Evolutionary conservation across 2,797 vertebrate genomes (phyloP), one percentile per base, ranked within the genome.

Genomic region (Hozukius guyotensis): DNA sequence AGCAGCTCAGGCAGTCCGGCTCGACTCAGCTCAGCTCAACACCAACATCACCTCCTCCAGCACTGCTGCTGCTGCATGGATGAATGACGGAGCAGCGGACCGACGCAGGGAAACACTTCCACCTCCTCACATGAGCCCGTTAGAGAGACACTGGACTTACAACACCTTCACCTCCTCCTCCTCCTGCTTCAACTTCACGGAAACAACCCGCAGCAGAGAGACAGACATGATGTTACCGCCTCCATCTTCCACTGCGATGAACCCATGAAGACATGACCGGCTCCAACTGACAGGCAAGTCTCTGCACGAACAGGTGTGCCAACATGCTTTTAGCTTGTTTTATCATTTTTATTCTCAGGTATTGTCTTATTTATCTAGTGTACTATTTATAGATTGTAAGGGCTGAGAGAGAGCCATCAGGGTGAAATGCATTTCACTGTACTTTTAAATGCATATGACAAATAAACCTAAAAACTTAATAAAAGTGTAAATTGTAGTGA

Each of bases 211-310:
- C 46, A 46, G 61, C 29, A 1, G 0, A 18, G 42, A 46, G 42
- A 16, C n/a, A 18, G 67, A 24, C 72, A 69, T 80, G 89, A 90
- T 76, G 84, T 42, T 78, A 60, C 82, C 80, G 84, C 84, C 78
- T 89, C 86, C 90, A 91, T 82, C 87, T 86, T 82, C 38, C 86
- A 63, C 80, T 13, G 60, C 11, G 6, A 42, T 22, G 32, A 61
- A 81, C n/a, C 20, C 83, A 89, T 89, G 94, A 90, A 75, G 88
- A 93, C 91, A 90, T 91, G 90, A 92, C 82, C 87, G 88, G 62
- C 81, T 49, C 62, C 76, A 75, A 83, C 88, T 83, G 84, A 84
- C 70, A 72, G 93, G 92, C 87, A 85, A 92, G 94, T 93, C 85
- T 75, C 74, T 66, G 77, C 83, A 77, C 69, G n/a, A 83, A 94